Conservation (phyloP, 2,888 invertebrate species). For the Ceraclea dissimilis region DNA sequence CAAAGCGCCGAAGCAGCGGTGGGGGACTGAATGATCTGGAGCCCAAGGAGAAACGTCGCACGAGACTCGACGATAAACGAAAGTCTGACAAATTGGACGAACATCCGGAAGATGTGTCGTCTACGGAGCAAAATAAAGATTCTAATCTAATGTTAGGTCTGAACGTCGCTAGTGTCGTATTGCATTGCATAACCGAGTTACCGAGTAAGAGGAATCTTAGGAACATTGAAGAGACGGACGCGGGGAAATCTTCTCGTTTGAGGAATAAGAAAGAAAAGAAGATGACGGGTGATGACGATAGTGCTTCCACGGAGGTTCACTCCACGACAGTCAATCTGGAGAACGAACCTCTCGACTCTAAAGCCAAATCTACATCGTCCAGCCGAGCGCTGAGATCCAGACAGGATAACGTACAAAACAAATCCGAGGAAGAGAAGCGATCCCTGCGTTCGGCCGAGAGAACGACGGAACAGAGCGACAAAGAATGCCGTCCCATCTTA, state of each 20-base stretch:
- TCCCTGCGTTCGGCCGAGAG: constrained; percentile 19
- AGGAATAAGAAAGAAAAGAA: constrained; percentile 19
- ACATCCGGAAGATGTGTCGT: constrained; percentile 22
- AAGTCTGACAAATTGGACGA: constrained; percentile 14
- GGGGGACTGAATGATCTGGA: constrained; percentile 27
- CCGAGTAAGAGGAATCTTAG: constrained; percentile 11
- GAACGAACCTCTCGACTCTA: constrained; percentile 11
- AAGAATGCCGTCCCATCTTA: constrained; percentile 21
- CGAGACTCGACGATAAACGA: constrained; percentile 23
- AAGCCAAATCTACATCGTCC: neutral
- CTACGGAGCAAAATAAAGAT: constrained; percentile 20
- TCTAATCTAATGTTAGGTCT: constrained; percentile 13
- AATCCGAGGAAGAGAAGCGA: constrained; percentile 18
- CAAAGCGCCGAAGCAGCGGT: constrained; percentile 30
- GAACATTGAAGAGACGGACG: constrained; percentile 9
- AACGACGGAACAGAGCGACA: constrained; percentile 4
- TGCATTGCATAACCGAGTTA: constrained; percentile 4
- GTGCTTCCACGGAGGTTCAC: constrained; percentile 18
- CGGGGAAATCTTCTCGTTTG: constrained; percentile 8
- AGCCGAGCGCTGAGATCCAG: constrained; percentile 16
- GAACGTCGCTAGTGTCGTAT: constrained; percentile 10
- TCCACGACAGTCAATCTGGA: constrained; percentile 22
- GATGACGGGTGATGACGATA: constrained; percentile 1
- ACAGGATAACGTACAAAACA: constrained; percentile 16
- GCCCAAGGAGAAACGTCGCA: constrained; percentile 24